Evolutionary conservation across 92 coral and sea anemone species (phyloP), one percentile per base, ranked within the genome.

Genomic region (Zoanthus solanderi): DNA sequence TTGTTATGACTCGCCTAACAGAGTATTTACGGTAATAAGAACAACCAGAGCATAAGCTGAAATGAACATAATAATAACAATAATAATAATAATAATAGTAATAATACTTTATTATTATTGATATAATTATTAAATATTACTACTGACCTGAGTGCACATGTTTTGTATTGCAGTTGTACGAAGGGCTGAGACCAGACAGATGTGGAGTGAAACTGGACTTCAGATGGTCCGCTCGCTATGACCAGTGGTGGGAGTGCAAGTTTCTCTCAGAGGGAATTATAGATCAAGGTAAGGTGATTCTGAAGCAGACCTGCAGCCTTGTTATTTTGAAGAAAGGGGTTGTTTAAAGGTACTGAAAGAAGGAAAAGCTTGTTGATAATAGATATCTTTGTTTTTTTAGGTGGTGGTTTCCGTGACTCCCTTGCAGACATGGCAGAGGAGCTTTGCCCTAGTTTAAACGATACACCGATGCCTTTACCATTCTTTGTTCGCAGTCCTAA

Each of bases 231-330:
- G 92, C 92, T 15, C 90, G 99, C 7, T 95, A 97, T 76, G 99
- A 97, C 74, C 99, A 97, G 89, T 97, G 99, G 99, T 97, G 99
- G 99, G 99, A 97, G 47, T 97, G 99, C 74, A 97, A 95, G 90
- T 97, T 97, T 58, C 84, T 97, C 65, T 95, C 99, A 0, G 99
- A 97, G 86, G 99, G 99, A 72, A 97, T 97, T 71, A 94, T 97
- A 53, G 99, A 97, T 85, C 99, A 97, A 92, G 99, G 98, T 95
- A 56, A 50, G 90, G 54, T 10, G 37, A 6, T 5, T 67, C 7
- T 30, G 72, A 30, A 11, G 56, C 10, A 50, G 9, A 3, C 10
- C 6, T 7, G 9, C 10, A 50, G 9, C 56, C 10, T 50, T 50
- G 9, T 11, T 7, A 11, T 50, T 50, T 50, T 7, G 0, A 50